These are phyloP conservation scores for Chelonoidis abingdonii DNA, from an alignment of 2,113 vertebrate genomes.

Conservation along the genomic window DNA sequence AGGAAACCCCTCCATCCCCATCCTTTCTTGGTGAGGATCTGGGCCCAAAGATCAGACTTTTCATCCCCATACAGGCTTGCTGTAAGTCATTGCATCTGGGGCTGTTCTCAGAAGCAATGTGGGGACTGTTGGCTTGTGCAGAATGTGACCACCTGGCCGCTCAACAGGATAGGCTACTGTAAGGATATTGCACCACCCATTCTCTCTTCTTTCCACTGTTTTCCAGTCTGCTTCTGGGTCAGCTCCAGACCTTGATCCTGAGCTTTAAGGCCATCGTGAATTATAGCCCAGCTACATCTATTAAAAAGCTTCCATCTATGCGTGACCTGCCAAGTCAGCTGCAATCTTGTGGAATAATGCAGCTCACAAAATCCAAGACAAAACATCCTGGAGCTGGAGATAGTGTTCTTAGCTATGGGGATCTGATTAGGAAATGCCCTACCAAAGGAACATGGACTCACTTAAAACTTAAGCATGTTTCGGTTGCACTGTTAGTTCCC, in stretches of 20 bases:
- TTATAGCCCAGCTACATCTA: neutral
- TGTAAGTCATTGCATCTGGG: neutral
- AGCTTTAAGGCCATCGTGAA: neutral
- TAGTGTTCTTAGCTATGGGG: neutral
- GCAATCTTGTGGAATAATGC: neutral
- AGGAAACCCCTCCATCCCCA: neutral
- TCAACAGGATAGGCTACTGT: neutral
- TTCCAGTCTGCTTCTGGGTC: neutral
- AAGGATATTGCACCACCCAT: neutral
- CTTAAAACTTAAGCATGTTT: neutral
- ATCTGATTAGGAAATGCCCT: neutral
- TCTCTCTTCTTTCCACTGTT: neutral
- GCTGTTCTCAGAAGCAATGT: neutral
- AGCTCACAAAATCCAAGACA: neutral
- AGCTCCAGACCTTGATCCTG: neutral
- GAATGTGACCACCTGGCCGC: neutral
- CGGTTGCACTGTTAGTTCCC: neutral
- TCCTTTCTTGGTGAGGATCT: fast-evolving
- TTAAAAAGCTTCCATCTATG: neutral
- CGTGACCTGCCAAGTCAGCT: neutral
- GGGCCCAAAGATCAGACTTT: neutral
- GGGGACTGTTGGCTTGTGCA: neutral
- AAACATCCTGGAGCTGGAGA: neutral
- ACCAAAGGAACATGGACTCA: neutral
- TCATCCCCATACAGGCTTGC: neutral